A percentile compares a stretch with the other conserved stretches of the same genome.
Evolutionary conservation across 2,888 invertebrate species (phyloP).

Genomic region (Hirtodrosophila histrioides): DNA sequence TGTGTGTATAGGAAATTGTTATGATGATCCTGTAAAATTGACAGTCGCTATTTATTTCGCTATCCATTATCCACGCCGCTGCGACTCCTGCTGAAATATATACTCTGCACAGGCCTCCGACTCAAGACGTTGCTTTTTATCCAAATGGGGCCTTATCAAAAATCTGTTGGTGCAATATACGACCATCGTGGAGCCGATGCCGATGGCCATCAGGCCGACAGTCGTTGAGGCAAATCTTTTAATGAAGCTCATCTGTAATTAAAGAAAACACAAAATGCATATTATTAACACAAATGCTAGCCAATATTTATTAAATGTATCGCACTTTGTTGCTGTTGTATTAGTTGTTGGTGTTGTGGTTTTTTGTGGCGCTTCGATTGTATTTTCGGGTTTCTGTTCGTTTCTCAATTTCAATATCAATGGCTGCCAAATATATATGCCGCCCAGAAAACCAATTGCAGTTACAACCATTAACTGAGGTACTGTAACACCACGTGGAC

Average conservation of each 20-base stretch:
- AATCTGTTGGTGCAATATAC: conserved; percentile 69
- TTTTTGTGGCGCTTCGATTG: conserved; percentile 14
- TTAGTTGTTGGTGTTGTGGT: conserved; percentile 7
- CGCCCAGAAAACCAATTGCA: conserved; percentile 82
- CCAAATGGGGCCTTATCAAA: conserved; percentile 74
- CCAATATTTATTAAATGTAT: neutral
- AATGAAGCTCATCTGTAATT: conserved; percentile 82
- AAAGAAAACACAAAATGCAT: conserved; percentile 5
- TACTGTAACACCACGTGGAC: conserved; percentile 82
- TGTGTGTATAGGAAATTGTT: conserved; percentile 18
- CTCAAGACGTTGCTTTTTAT: conserved; percentile 69
- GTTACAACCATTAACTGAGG: conserved; percentile 83
- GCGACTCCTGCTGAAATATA: conserved; percentile 79
- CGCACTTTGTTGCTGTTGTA: conserved; percentile 56
- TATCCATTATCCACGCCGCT: conserved; percentile 21
- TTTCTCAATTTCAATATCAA: conserved; percentile 76
- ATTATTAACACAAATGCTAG: neutral
- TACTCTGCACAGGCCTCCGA: conserved; percentile 82
- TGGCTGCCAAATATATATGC: conserved; percentile 85
- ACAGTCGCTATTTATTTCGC: neutral
- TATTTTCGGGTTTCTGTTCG: conserved; percentile 46
- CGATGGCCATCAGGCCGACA: conserved; percentile 79
- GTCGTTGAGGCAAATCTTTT: conserved; percentile 68
- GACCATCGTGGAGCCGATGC: conserved; percentile 70
- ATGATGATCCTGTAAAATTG: conserved; percentile 24